Conservation (phyloP, 2,797 vertebrate genomes). For the Phoxinus dragarum region DNA sequence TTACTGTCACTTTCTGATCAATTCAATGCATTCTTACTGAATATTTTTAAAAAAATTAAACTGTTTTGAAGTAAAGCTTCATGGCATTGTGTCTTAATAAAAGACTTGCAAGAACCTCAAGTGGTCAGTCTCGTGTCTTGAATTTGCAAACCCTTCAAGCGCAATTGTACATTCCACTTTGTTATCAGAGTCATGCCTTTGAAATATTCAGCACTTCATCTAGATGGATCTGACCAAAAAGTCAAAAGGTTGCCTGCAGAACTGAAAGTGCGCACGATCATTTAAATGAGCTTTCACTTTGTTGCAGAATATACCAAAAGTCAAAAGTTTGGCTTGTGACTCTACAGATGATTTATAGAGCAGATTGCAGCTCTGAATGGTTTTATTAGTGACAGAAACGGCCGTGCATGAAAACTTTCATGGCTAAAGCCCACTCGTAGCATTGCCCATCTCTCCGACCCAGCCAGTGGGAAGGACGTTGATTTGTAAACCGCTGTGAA, state of each 20-base stretch:
- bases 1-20: not conserved
- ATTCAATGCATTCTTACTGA: too few species aligned
- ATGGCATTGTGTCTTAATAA: not conserved
- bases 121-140: not conserved
- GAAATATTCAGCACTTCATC: conserved; percentile 21
- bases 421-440: not conserved
- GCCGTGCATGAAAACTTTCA: not conserved
- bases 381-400: conserved; percentile 7
- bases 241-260: conserved; percentile 7
- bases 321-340: not conserved
- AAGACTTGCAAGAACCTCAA: not conserved
- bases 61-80: not conserved
- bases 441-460: not conserved
- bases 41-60: not conserved
- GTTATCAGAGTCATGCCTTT: not conserved
- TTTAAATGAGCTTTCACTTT: conserved; percentile 11
- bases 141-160: not conserved
- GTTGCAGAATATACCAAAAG: not conserved
- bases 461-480: not conserved
- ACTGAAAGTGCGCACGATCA: not conserved
- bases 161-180: conserved; percentile 1
- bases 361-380: not conserved
- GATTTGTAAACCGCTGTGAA: conserved; percentile 15
- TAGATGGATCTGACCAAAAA: conserved; percentile 19
- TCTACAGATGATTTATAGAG: not conserved